Base-by-base conservation (phyloP, 1,140 invertebrate species). In the Drosophila pruinosa region DNA sequence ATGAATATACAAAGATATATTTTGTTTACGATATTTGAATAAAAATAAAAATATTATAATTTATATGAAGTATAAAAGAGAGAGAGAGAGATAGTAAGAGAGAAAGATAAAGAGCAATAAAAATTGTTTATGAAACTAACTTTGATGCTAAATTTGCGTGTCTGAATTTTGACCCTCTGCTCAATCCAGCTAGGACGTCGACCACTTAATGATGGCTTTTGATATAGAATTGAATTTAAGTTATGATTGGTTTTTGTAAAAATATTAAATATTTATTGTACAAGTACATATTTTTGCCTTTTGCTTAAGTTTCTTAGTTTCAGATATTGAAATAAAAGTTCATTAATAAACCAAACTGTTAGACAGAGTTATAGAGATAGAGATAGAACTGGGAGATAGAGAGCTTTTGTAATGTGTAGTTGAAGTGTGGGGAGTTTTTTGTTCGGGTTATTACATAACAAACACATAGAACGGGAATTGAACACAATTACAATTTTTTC, bases 111-210 rank as follows among this genome's bases (percentile, higher is more conserved):
- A 86, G 64, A 85, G 65, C 80, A 73, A 86, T 86, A 86, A 86
- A 86, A 86, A 82, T 83, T 82, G 74, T 78, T 86, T 74, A 89
- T 90, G 89, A 91, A 90, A 91, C 89, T 91, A 91, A 91, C 89
- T 91, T 91, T 91, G 89, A 91, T 91, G 90, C 89, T 91, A 91
- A 91, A 91, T 91, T 91, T 91, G 89, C 89, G 85, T 88, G 89
- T 91, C 82, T 91, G 89, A 89, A 91, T 90, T 91, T 91, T 91
- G 89, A 91, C 89, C 89, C 89, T 91, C 88, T 91, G 89, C 76
- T 91, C 89, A 91, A 91, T 91, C 89, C 89, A 91, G 89, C 89
- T 91, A 82, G 86, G 83, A 91, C 89, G 89, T 91, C 89, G 89
- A 91, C 89, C 89, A 91, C 89, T 90, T 80, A 91, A 89, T 70